phyloP scores from a whole-genome alignment of 1,140 invertebrate species.

The Myzus persicae region DNA sequence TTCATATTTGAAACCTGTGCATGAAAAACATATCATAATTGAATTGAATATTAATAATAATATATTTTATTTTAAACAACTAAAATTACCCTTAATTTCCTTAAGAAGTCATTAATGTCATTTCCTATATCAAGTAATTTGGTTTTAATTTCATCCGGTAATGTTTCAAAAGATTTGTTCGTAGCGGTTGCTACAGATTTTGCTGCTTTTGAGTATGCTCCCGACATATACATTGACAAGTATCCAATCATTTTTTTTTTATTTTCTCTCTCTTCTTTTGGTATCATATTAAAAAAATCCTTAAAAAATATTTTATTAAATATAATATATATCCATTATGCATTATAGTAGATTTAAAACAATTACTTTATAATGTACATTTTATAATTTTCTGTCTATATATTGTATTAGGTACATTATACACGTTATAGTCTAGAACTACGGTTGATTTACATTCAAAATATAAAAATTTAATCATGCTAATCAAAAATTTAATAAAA shows the following conservation, averaged over 20 bases:
- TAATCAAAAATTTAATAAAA: no score
- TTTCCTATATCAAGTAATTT: not conserved
- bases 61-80: not conserved
- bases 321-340: no score
- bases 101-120: not conserved
- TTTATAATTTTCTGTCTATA: no score
- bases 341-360: no score
- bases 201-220: not conserved
- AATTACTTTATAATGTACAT: no score
- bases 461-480: no score
- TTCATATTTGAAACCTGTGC: not conserved
- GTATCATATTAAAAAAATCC: not conserved
- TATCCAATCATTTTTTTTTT: not conserved
- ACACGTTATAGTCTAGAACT: no score
- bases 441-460: no score
- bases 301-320: not conserved
- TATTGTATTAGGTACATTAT: no score
- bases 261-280: not conserved
- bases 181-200: fast-evolving
- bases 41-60: not conserved
- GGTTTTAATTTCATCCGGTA: not conserved
- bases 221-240: not conserved
- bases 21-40: not conserved
- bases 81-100: not conserved
- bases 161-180: not conserved